Evolutionary conservation across 2,797 vertebrate species (phyloP).

Genomic region (Mus minutoides): DNA sequence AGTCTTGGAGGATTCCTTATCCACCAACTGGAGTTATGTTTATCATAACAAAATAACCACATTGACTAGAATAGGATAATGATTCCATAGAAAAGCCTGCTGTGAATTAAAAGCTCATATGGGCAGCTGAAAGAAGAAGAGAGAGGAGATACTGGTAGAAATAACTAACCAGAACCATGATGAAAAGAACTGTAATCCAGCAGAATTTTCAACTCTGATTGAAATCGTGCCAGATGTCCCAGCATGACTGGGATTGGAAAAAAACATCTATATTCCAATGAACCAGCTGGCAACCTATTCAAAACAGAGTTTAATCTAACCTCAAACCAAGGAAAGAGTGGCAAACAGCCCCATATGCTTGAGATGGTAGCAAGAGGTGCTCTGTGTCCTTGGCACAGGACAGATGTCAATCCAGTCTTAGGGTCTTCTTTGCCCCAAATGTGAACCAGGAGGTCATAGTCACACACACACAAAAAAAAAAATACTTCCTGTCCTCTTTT

Average conservation of each 20-base stretch:
- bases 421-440: background rate
- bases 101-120: background rate
- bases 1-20: background rate
- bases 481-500: background rate
- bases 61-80: background rate
- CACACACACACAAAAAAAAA: too few relatives aligned
- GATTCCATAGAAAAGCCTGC: background rate
- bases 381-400: background rate
- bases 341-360: background rate
- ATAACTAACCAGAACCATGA: background rate
- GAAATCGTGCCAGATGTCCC: constrained; percentile 27
- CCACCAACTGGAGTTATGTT: background rate
- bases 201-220: background rate
- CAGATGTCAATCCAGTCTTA: background rate
- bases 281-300: background rate
- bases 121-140: background rate
- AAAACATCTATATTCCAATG: constrained; percentile 26
- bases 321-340: background rate
- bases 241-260: background rate
- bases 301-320: constrained; percentile 30
- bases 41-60: constrained; percentile 25
- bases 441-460: background rate
- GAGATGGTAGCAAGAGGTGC: background rate
- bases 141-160: background rate
- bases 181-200: background rate